Percentiles rank a stretch among this genome's conserved stretches.
Conservation (phyloP, 2,797 vertebrate species). For the Pseudotriccus pelzelni region DNA sequence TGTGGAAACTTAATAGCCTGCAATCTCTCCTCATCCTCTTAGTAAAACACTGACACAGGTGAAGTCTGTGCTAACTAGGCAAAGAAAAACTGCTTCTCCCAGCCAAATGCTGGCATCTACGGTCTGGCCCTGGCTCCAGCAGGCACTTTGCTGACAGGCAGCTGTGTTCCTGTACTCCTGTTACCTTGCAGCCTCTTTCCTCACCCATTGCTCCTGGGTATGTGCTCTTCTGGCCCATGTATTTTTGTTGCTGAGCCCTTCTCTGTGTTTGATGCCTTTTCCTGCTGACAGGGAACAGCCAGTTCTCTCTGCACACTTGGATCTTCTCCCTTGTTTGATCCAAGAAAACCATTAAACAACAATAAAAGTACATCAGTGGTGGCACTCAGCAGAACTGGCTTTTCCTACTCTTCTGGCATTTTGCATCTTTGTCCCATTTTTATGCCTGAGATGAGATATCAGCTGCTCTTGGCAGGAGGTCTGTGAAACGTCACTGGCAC, state of each 20-base stretch:
- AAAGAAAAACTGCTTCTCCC: not conserved
- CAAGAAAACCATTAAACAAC: not conserved
- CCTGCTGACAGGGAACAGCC: not conserved
- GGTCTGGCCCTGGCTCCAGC: not conserved
- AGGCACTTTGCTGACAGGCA: not conserved
- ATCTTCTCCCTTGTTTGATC: not conserved
- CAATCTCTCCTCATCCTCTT: not conserved
- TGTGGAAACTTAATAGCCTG: not conserved
- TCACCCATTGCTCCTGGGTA: not conserved
- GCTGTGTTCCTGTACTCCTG: not conserved
- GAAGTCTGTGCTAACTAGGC: not conserved
- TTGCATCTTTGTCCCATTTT: constrained; percentile 21
- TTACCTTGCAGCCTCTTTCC: not conserved
- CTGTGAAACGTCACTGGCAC: not conserved
- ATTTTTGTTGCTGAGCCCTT: not conserved
- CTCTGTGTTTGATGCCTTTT: not conserved
- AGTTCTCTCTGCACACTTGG: not conserved
- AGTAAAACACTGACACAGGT: not conserved
- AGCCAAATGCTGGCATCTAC: not conserved
- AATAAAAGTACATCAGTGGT: not conserved
- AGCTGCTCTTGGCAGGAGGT: not conserved
- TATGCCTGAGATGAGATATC: not conserved
- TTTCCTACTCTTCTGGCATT: not conserved
- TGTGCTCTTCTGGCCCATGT: not conserved
- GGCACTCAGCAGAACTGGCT: not conserved